Percentiles rank a stretch among this genome's conserved stretches.
Evolutionary conservation across 1,140 invertebrate genomes (phyloP).

Genomic region (Hydropsyche tenuis): DNA sequence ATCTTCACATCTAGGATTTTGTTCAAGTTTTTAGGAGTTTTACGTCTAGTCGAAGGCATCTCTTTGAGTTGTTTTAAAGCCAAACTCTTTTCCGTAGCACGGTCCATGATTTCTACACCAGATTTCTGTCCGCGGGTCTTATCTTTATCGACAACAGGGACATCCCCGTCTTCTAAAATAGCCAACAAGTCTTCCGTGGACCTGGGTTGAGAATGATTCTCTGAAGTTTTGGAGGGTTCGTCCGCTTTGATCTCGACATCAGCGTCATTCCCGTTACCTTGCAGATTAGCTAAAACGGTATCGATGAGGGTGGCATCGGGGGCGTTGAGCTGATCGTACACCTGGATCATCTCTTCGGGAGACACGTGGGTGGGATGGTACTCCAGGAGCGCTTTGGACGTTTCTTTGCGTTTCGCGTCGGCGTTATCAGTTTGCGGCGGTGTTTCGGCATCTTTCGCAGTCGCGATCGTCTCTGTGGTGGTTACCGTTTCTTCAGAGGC

Average conservation of each 20-base stretch:
- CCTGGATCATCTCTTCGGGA: conserved; percentile 31
- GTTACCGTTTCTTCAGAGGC: no score
- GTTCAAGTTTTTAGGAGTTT: conserved; percentile 10
- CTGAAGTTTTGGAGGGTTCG: no score
- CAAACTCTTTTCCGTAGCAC: conserved; percentile 31
- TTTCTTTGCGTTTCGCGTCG: no score
- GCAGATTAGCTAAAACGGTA: conserved; percentile 16
- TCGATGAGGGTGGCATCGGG: neutral
- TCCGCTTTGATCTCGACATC: neutral
- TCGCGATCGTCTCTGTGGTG: neutral
- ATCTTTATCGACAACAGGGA: neutral
- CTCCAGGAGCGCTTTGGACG: no score
- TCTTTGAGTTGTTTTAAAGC: conserved; percentile 47
- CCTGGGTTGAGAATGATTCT: no score
- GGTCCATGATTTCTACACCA: conserved; percentile 12
- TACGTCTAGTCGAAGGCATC: conserved; percentile 21
- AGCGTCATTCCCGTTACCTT: neutral
- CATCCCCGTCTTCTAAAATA: conserved; percentile 41
- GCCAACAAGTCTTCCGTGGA: conserved; percentile 33
- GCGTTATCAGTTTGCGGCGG: no score
- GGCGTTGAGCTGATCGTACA: conserved; percentile 22
- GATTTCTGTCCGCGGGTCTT: neutral
- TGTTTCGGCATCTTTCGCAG: neutral
- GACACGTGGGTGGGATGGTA: neutral
- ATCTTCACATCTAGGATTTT: conserved; percentile 45